Evolutionary conservation across 1,140 invertebrate genomes (phyloP).

Genomic region (Drosophila kohkoa): DNA sequence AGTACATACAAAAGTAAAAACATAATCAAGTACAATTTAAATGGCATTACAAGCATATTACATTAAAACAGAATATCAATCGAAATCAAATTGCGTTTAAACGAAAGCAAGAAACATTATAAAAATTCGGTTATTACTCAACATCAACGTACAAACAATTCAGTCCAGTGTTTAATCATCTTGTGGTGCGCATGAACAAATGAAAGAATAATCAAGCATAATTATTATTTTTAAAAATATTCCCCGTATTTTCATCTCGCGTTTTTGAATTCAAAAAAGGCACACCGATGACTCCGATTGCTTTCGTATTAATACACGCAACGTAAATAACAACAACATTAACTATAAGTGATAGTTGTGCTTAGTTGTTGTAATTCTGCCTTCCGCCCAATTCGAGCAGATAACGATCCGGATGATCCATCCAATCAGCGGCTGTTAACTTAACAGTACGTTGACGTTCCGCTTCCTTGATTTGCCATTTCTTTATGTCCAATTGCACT

Average conservation of each 20-base stretch:
- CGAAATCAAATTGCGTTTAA: constrained; percentile 58
- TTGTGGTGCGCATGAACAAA: constrained; percentile 54
- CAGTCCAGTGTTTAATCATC: constrained; percentile 68
- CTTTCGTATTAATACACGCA: constrained; percentile 53
- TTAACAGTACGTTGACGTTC: constrained; percentile 93
- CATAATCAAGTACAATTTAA: constrained; percentile 42
- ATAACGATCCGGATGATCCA: constrained; percentile 95
- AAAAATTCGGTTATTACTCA: constrained; percentile 59
- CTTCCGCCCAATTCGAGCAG: constrained; percentile 93
- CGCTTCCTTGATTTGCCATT: constrained; percentile 95
- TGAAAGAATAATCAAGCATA: constrained; percentile 12
- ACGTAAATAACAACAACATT: constrained; percentile 9
- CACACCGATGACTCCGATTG: constrained; percentile 45
- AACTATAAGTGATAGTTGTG: constrained; percentile 5
- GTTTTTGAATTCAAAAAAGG: constrained; percentile 24
- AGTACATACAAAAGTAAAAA: constrained; percentile 37
- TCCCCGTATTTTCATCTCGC: constrained; percentile 37
- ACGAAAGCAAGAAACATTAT: constrained; percentile 63
- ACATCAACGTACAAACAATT: constrained; percentile 74
- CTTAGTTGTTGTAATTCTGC: constrained; percentile 88
- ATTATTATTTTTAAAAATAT: constrained; percentile 28
- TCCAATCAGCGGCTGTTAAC: constrained; percentile 93
- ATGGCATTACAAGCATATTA: constrained; percentile 54
- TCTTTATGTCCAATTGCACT: constrained; percentile 93
- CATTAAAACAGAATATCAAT: constrained; percentile 65